Evolutionary conservation across 92 coral and sea anemone species (phyloP), one percentile per base, ranked within the genome.

Genomic region (Epizoanthus rinbou): DNA sequence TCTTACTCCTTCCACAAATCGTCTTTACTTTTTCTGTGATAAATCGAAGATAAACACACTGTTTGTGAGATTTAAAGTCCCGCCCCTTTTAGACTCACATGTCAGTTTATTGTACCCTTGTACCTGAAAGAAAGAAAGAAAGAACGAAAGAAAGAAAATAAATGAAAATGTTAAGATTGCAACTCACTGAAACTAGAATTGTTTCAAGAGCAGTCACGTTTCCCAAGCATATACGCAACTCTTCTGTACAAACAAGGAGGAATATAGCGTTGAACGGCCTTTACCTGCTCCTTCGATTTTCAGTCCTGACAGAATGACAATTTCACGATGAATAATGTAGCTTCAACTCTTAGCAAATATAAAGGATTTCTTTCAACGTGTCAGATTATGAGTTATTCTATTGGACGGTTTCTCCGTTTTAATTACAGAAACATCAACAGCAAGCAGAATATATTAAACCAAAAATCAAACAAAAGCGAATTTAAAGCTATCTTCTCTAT

Each of bases 351-450:
- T 50, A 6, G 47, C 17, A 24, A 24, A 53, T 74, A 53, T 74
- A 74, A 74, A 24, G 47, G 50, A 15, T 62, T 53, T 74, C n/a
- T 25, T 74, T 19, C 64, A 74, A 74, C 57, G 39, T 74, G 80
- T 74, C 80, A 28, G 64, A 8, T 0, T n/a, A 13, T 53, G 8
- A 11, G 7, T 18, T 24, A 19, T 71, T 11, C 80, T 33, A 74
- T 74, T 74, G 80, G 80, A 6, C 80, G 25, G 35, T 31, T 3
- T 13, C 7, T 74, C 65, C 65, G 80, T 74, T 74, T 74, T 74
- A 74, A 74, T 74, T 74, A 56, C 16, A 16, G 64, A 6, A 56
- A 56, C 28, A 16, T 71, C 45, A 71, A 71, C 37, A n/a, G 21
- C 21, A 74, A 28, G 24, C 23, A 56, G 80, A 74, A 74, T 74